Conservation (phyloP, 1,140 invertebrate species). For the Drosophila littoralis region DNA sequence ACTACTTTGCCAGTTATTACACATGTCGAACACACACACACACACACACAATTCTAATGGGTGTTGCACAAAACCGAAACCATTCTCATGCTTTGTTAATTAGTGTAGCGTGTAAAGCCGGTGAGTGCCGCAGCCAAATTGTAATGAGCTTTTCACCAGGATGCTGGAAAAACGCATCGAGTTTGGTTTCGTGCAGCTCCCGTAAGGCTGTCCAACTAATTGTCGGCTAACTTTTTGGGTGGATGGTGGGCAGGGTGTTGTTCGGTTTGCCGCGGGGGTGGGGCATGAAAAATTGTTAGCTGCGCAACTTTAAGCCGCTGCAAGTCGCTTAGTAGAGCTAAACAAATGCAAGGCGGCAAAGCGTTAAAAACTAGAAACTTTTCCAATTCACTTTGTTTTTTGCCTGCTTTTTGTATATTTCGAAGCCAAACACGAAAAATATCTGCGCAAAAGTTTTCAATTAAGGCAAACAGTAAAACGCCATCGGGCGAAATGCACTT, state of each 20-base stretch:
- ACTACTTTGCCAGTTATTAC: neutral
- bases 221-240: constrained; percentile 30
- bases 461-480: constrained; percentile 74
- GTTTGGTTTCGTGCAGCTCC: neutral
- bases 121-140: constrained; percentile 20
- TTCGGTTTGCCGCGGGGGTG: neutral
- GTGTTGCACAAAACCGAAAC: constrained; percentile 6
- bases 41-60: neutral
- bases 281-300: constrained; percentile 3
- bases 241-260: neutral
- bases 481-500: constrained; percentile 58
- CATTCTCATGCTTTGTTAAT: constrained; percentile 42
- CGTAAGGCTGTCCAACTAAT: constrained; percentile 30
- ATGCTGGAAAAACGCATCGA: neutral
- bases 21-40: neutral
- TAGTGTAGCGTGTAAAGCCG: constrained; percentile 30
- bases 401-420: constrained; percentile 33
- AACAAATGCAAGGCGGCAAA: constrained; percentile 76
- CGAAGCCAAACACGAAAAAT: constrained; percentile 67
- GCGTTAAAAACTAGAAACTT: constrained; percentile 78
- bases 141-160: constrained; percentile 30
- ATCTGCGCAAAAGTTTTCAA: constrained; percentile 75
- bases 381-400: constrained; percentile 75
- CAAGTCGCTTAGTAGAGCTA: constrained; percentile 53
- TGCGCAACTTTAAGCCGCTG: constrained; percentile 53